These are phyloP conservation scores for Oreochromis niloticus DNA, from an alignment of 2,113 vertebrate genomes.

Conservation along the genomic window DNA sequence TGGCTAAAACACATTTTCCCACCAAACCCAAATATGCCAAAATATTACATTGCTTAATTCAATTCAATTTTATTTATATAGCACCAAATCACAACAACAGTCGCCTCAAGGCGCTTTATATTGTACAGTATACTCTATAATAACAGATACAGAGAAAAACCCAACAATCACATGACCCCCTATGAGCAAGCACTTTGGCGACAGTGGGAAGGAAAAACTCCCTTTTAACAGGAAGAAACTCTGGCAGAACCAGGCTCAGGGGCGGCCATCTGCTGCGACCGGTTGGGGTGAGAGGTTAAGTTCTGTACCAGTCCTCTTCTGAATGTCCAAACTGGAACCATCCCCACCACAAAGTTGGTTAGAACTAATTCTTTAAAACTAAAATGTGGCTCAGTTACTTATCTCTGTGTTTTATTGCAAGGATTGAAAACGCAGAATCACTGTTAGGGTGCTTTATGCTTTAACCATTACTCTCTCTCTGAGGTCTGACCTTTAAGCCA, in stretches of 20 bases:
- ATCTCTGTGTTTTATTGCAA: not conserved
- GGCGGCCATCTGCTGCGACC: no score
- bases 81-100: no score
- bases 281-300: not conserved
- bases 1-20: not conserved
- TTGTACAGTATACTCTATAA: no score
- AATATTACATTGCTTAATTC: not conserved
- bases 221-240: no score
- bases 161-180: no score
- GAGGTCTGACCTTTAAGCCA: not conserved
- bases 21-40: not conserved
- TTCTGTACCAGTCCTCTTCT: not conserved
- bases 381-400: not conserved
- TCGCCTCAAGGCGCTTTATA: no score
- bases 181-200: no score
- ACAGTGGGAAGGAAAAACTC: no score
- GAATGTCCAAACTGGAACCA: not conserved
- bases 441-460: not conserved
- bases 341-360: not conserved
- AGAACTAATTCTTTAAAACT: not conserved
- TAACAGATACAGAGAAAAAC: no score
- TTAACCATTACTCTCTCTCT: not conserved
- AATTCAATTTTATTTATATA: no score
- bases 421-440: not conserved
- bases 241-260: no score